phyloP scores from a whole-genome alignment of 2,797 vertebrate species.

The Furcifer pardalis region DNA sequence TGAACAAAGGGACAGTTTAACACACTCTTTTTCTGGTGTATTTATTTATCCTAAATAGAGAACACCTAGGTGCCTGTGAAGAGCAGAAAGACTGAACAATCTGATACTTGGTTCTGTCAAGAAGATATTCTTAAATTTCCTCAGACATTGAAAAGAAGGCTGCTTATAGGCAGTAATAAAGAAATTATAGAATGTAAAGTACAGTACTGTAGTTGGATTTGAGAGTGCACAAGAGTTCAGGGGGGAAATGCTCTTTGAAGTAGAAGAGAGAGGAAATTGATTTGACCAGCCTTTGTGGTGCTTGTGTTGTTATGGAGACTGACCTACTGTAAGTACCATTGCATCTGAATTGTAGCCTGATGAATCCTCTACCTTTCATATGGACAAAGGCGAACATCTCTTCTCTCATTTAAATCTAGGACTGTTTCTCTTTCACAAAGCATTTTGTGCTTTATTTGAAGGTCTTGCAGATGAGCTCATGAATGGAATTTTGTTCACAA shows the following conservation, averaged over 20 bases:
- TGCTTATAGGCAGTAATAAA: neutral
- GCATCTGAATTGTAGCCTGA: neutral
- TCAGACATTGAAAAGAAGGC: neutral
- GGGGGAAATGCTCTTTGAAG: neutral
- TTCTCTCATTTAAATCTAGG: neutral
- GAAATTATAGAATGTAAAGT: neutral
- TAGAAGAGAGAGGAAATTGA: neutral
- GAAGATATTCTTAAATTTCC: neutral
- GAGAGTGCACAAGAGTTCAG: neutral
- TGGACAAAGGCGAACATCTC: neutral
- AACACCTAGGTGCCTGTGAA: neutral
- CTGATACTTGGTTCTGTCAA: neutral
- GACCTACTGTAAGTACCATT: neutral
- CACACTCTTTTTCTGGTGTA: too few species aligned
- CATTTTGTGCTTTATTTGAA: neutral
- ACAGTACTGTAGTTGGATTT: neutral
- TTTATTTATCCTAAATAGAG: too few species aligned
- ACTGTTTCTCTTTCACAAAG: neutral
- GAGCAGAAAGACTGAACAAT: neutral
- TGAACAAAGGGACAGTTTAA: too few species aligned
- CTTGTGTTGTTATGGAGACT: neutral
- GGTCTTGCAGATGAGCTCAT: neutral
- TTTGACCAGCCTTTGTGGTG: neutral
- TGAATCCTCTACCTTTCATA: neutral
- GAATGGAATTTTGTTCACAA: neutral